Base-by-base conservation (phyloP, 2,888 invertebrate genomes). In the Conops quadrifasciatus region DNA sequence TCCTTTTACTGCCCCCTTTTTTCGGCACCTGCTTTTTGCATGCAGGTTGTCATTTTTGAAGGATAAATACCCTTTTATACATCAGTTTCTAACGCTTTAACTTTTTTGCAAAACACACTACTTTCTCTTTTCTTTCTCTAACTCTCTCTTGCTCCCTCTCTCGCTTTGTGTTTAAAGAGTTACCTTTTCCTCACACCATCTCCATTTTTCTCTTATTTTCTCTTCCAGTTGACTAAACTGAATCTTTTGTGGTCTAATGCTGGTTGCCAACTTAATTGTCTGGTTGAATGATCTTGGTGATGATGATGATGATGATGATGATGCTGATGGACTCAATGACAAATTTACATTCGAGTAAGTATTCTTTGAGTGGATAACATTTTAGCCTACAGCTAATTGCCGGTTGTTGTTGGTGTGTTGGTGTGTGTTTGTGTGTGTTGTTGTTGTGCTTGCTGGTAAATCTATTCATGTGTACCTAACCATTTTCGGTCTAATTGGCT, bases 281-380 rank as follows among this genome's bases (percentile, higher is more conserved):
- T 21, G 49, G 64, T 19, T 49, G 47, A 49, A 64, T 58, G 58
- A 58, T 58, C 30, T 47, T 26, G 13, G 45, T 65, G 47, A 21
- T 64, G 24, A 7, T 53, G 21, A 24, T 59, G 62, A 19, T 36
- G 26, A 68, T 65, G 30, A 36, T 67, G 69, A 60, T 30, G 70
- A 47, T 72, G n/a, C n/a, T n/a, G 72, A 60, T 72, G 72, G 73
- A 74, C 63, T 73, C 28, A 24, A 58, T 58, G 58, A 58, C 58
- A 58, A 62, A 62, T 62, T 62, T 62, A 45, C 43, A 62, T 62
- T 30, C 47, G 30, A 62, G 13, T 30, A 30, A 43, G 2, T 58
- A 49, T 49, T 58, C 26, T 58, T 58, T 15, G 24, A 58, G 58
- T 58, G 21, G 58, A 24, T 58, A 24, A 58, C 11, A 58, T 24